Percentiles rank a stretch among this genome's conserved stretches.
phyloP scores from a whole-genome alignment of 2,888 invertebrate genomes.

The Eupithecia inturbata region DNA sequence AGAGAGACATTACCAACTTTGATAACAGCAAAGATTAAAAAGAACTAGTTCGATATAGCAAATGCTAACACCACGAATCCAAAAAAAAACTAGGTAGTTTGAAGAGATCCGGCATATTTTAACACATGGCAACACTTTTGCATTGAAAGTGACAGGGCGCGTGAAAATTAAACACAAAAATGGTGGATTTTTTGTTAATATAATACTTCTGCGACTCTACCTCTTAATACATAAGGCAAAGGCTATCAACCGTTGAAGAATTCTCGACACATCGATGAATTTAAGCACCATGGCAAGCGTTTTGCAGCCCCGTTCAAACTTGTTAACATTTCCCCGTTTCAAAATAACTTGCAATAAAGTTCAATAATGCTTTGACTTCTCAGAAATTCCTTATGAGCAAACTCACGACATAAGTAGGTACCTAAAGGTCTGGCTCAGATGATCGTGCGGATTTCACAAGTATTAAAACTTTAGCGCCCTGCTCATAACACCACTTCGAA shows the following conservation, averaged over 20 bases:
- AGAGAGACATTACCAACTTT: neutral
- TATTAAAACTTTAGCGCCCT: neutral
- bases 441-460: conserved; percentile 1
- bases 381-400: conserved; percentile 24
- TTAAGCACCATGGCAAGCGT: conserved; percentile 18
- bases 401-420: neutral
- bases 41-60: neutral
- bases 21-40: neutral
- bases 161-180: neutral
- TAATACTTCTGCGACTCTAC: neutral
- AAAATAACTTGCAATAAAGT: conserved; percentile 26
- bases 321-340: conserved; percentile 34
- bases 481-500: neutral
- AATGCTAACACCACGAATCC: no score
- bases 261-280: conserved; percentile 13
- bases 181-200: neutral
- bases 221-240: neutral
- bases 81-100: no score
- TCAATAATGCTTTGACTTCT: conserved; percentile 26
- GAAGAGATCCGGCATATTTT: neutral
- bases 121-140: neutral
- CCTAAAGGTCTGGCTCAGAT: neutral
- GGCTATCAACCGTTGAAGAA: conserved; percentile 18
- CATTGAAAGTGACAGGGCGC: neutral
- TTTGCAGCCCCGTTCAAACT: conserved; percentile 25